A percentile compares a stretch with the other conserved stretches of the same genome.
Evolutionary conservation across 2,888 invertebrate genomes (phyloP).

Genomic region (Eupithecia centaureata): DNA sequence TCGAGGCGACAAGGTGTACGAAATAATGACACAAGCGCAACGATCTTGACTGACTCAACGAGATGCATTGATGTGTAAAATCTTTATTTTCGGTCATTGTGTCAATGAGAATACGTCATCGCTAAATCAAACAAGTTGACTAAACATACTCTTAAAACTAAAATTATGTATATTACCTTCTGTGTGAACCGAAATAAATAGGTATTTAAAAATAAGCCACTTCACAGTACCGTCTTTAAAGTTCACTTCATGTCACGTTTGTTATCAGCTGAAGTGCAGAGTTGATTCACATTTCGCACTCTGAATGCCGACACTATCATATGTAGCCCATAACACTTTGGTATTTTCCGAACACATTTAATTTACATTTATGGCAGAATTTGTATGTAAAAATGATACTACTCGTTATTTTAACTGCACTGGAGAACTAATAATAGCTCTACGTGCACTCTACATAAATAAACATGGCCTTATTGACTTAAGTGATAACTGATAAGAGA

Average conservation of each 20-base stretch:
- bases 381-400: neutral
- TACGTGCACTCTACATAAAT: constrained; percentile 26
- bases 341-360: neutral
- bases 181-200: neutral
- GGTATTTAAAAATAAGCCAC: neutral
- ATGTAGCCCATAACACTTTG: constrained; percentile 9
- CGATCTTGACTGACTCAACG: constrained; percentile 14
- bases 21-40: constrained; percentile 30
- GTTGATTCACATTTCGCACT: constrained; percentile 46
- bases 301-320: neutral
- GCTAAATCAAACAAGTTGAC: neutral
- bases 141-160: neutral
- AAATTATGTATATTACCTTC: neutral
- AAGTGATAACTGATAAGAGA: constrained; percentile 38
- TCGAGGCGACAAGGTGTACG: constrained; percentile 45
- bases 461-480: constrained; percentile 36
- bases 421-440: constrained; percentile 25
- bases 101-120: constrained; percentile 6
- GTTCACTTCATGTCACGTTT: constrained; percentile 18
- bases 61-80: constrained; percentile 16
- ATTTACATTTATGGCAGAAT: neutral
- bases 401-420: constrained; percentile 14
- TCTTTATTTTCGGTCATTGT: constrained; percentile 1
- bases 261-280: constrained; percentile 18
- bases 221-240: constrained; percentile 1